A percentile compares a stretch with the other conserved stretches of the same genome.
Evolutionary conservation across 2,113 vertebrate species (phyloP).

Genomic region (Oenanthe oenanthe): DNA sequence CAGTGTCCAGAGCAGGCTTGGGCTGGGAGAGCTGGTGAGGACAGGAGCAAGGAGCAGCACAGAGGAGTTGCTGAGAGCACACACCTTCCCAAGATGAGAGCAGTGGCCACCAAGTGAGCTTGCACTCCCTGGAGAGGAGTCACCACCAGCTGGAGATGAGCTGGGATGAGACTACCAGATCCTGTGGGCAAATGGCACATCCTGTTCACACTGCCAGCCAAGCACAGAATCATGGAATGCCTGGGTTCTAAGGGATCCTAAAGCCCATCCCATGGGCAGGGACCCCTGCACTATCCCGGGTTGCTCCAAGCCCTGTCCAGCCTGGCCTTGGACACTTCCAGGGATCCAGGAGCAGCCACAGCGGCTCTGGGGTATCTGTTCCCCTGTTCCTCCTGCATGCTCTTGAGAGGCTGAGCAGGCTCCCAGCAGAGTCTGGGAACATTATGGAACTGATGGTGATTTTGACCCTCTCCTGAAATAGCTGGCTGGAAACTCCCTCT

Average conservation of each 20-base stretch:
- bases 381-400: background rate
- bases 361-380: background rate
- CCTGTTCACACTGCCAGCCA: background rate
- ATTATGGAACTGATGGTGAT: background rate
- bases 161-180: background rate
- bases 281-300: background rate
- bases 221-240: background rate
- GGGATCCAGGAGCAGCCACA: background rate
- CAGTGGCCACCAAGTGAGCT: background rate
- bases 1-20: background rate
- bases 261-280: background rate
- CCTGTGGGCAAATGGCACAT: background rate
- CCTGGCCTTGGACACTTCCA: background rate
- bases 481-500: background rate
- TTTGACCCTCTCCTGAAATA: background rate
- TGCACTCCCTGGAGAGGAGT: background rate
- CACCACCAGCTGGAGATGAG: background rate
- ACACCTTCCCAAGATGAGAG: background rate
- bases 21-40: background rate
- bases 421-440: fast-evolving
- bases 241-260: background rate
- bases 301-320: background rate
- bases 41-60: background rate
- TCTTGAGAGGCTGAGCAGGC: background rate
- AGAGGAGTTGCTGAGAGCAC: background rate